A percentile compares a stretch with the other conserved stretches of the same genome.
Conservation (phyloP, 2,888 invertebrate genomes). For the Cyclophora punctaria region DNA sequence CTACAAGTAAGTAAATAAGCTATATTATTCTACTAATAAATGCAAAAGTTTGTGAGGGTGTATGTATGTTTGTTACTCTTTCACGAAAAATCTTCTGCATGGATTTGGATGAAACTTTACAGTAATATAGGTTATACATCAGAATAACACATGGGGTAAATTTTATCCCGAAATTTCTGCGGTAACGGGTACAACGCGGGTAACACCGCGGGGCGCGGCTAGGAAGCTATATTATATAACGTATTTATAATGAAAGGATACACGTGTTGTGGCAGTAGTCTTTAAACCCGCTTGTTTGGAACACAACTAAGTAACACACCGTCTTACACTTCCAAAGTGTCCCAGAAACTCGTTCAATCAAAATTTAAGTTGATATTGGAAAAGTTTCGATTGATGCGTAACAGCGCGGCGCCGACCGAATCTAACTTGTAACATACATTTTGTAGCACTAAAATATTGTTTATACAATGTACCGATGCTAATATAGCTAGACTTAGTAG, state of each 20-base stretch:
- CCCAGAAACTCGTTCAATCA: constrained; percentile 40
- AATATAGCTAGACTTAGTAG: not conserved
- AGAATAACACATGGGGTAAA: too few species aligned
- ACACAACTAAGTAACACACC: constrained; percentile 5
- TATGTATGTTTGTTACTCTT: too few species aligned
- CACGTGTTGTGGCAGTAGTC: not conserved
- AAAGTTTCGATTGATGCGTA: constrained; percentile 47
- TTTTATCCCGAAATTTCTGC: too few species aligned
- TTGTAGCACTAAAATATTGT: not conserved
- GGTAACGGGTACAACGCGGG: too few species aligned
- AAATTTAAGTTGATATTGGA: constrained; percentile 53
- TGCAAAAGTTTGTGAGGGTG: too few species aligned
- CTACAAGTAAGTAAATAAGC: not conserved
- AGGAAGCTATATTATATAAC: not conserved
- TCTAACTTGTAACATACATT: too few species aligned
- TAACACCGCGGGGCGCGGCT: not conserved
- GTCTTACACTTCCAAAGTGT: constrained; percentile 6
- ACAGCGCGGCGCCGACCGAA: constrained; percentile 4
- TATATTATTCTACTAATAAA: too few species aligned
- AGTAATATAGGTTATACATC: too few species aligned
- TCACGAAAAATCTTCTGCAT: too few species aligned
- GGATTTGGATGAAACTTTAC: too few species aligned
- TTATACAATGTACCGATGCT: not conserved
- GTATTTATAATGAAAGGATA: not conserved
- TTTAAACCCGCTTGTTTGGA: not conserved